Base-by-base conservation (phyloP, 1,140 invertebrate genomes). In the Penaeus indicus region DNA sequence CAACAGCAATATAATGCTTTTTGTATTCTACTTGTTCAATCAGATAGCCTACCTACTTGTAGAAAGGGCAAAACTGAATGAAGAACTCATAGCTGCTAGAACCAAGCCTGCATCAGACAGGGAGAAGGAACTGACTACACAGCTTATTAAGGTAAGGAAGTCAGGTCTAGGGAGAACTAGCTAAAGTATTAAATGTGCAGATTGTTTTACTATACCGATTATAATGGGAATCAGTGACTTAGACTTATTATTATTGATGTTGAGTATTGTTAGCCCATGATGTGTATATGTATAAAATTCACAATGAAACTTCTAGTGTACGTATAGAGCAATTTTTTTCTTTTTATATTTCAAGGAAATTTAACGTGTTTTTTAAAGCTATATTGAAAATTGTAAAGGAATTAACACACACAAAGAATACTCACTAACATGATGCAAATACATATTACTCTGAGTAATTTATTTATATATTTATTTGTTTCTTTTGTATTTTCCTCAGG, bases 31-130 rank as follows among this genome's bases (percentile, higher is more conserved):
- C 32, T 38, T 27, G 0, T 81, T 81, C 16, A 62, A n/a, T 1
- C 86, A 92, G 92, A 91, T 93, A 85, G 90, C 91, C 38, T 91
- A 92, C 80, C 81, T 93, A 25, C 91, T 92, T 64, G 91, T 91
- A 78, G 92, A 92, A 83, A 88, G 92, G 87, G 90, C 88, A 22
- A 92, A 91, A 87, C 90, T 92, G 38, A 90, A 89, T 19, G 91
- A 92, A 88, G 92, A 92, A 63, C 81, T 88, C 32, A 0, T 27
- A 11, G 22, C 32, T 25, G 69, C 81, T 19, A 25, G 87, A 77
- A 88, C 72, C 13, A 82, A 60, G 22, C 87, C 87, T 1, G 82
- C 64, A 8, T 67, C 87, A 25, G 81, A 84, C 25, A 63, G 87
- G n/a, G 87, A 88, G 72, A 88, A 84, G 54, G 87, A 88, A 21